phyloP scores from a whole-genome alignment of 2,113 vertebrate genomes.

The Piaya cayana region DNA sequence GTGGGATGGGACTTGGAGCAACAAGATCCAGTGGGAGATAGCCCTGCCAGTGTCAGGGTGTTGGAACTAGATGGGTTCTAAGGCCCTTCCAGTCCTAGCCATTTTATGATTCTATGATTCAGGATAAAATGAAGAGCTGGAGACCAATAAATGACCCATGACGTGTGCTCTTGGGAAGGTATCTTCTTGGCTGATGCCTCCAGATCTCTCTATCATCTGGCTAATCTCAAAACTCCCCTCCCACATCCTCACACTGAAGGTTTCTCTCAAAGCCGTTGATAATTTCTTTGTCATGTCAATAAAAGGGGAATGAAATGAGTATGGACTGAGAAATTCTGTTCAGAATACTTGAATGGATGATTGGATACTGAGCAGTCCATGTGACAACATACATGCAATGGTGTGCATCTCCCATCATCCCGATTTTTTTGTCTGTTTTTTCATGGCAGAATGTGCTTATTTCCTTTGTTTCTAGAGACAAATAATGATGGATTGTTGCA shows the following conservation, averaged over 20 bases:
- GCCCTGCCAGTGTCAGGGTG: no score
- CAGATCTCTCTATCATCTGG: neutral
- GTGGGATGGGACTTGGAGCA: no score
- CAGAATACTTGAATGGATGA: neutral
- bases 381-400: rapidly evolving
- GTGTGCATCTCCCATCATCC: no score
- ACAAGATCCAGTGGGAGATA: no score
- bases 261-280: neutral
- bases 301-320: neutral
- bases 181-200: neutral
- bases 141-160: neutral
- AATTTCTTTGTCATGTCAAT: neutral
- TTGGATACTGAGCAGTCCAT: neutral
- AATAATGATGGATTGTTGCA: neutral
- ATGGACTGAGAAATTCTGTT: neutral
- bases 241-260: rapidly evolving
- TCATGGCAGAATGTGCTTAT: neutral
- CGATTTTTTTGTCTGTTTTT: neutral
- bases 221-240: neutral
- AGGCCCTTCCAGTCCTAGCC: no score
- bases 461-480: neutral
- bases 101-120: no score
- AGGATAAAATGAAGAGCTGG: neutral
- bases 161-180: neutral
- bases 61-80: no score